Base-by-base conservation (phyloP, 2,888 invertebrate genomes). In the Eupelmus urozonus region DNA sequence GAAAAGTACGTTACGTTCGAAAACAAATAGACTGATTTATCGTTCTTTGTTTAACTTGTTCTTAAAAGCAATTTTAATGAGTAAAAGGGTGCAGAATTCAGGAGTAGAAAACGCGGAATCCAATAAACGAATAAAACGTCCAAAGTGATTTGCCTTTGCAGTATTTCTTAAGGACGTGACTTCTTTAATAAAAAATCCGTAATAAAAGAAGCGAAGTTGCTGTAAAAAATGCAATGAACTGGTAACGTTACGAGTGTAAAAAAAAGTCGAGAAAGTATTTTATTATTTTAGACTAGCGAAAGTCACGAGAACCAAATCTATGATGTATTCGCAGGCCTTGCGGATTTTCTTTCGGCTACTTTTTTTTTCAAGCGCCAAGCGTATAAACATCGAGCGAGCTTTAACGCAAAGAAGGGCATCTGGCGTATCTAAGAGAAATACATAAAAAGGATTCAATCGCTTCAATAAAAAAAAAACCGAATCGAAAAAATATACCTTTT, bases 401-500 rank as follows among this genome's bases (percentile, higher is more conserved):
- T 57, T 57, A 23, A 40, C 40, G 51, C 51, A 25, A 18, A 51
- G 69, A 75, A 75, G 67, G 75, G 69, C 75, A 75, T 75, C 75
- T 69, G 75, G 69, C 75, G 53, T 42, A 42, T 40, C 75, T 75
- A 75, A 51, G 34, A 16, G 4, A n/a, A 60, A 20, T 42, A 42
- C 40, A 29, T 34, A 74, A 66, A 27, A 20, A 57, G 29, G 40
- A 65, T 55, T 70, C 40, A 70, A 42, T 63, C 57, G 55, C 23
- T 69, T 63, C 45, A 63, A 45, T 70, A 65, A 45, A 34, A 65
- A 45, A 34, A 34, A 76, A 70, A 72, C 76, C 81, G 70, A 66
- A 66, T 67, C 27, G 53, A 72, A 55, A 76, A 63, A 81, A 83
- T n/a, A 81, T 87, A 87, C 85, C 85, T 87, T 85, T 83, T 78